A percentile compares a stretch with the other conserved stretches of the same genome.
These are phyloP conservation scores for Chrysocyon brachyurus DNA, from an alignment of 2,797 vertebrate genomes.

Conservation along the genomic window DNA sequence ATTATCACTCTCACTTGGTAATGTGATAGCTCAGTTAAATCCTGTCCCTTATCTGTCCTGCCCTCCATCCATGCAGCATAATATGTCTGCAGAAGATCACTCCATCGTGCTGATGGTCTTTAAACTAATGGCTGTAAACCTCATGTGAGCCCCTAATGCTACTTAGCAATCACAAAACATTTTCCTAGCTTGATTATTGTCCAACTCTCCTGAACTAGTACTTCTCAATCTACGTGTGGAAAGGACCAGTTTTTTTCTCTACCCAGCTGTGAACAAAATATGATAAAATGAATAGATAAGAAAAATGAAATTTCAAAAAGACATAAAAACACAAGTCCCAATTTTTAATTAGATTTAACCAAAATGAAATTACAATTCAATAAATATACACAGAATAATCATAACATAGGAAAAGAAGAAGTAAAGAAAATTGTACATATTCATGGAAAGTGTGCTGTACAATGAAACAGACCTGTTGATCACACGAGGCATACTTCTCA, in stretches of 20 bases:
- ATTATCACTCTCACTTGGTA: not conserved
- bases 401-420: not conserved
- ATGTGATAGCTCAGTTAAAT: not conserved
- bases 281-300: not conserved
- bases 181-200: not conserved
- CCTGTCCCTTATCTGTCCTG: not conserved
- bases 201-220: not conserved
- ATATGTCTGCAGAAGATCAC: not conserved
- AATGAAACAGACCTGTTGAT: not conserved
- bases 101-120: not conserved
- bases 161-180: not conserved
- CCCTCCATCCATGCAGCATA: not conserved
- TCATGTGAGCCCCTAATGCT: not conserved
- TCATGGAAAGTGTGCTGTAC: not conserved
- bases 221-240: not conserved
- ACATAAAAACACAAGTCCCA: not conserved
- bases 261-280: not conserved
- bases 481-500: not conserved
- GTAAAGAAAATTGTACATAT: not conserved
- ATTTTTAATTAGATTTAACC: conserved; percentile 9
- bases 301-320: conserved; percentile 32
- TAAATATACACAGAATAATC: not conserved
- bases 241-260: not conserved
- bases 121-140: not conserved
- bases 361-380: conserved; percentile 12